These are phyloP conservation scores for Lasioglossum lativentre DNA, from an alignment of 2,888 invertebrate genomes.

Conservation along the genomic window DNA sequence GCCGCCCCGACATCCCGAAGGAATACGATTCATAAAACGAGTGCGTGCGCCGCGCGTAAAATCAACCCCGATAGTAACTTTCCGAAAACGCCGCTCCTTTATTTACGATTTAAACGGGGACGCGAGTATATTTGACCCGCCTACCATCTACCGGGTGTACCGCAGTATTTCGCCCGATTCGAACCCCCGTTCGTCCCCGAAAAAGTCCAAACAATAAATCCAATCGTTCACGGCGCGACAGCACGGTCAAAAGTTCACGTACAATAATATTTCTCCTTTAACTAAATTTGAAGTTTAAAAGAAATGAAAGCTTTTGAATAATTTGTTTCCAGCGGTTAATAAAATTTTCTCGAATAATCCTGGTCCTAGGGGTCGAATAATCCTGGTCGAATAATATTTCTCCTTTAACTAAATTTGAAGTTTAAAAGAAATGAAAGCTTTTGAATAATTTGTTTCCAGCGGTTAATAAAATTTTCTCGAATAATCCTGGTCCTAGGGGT, in stretches of 20 bases:
- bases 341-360: background rate
- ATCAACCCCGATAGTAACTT: conserved; percentile 39
- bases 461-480: background rate
- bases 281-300: too few relatives aligned
- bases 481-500: too few relatives aligned
- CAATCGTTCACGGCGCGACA: background rate
- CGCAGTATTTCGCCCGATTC: background rate
- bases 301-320: background rate
- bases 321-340: background rate
- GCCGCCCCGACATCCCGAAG: conserved; percentile 13
- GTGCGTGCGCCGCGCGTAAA: conserved; percentile 35
- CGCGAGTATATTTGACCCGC: background rate
- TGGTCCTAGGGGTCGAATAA: too few relatives aligned
- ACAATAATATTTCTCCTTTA: background rate
- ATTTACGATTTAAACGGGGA: conserved; percentile 55
- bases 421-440: background rate
- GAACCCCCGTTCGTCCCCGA: too few relatives aligned
- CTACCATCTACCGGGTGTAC: conserved; percentile 1
- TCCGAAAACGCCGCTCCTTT: conserved; percentile 41
- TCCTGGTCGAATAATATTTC: too few relatives aligned
- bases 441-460: background rate
- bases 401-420: background rate
- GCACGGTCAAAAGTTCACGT: too few relatives aligned
- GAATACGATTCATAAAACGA: conserved; percentile 44
- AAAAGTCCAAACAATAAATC: background rate